phyloP scores from a whole-genome alignment of 1,140 invertebrate species.

The Lucilia cuprina region DNA sequence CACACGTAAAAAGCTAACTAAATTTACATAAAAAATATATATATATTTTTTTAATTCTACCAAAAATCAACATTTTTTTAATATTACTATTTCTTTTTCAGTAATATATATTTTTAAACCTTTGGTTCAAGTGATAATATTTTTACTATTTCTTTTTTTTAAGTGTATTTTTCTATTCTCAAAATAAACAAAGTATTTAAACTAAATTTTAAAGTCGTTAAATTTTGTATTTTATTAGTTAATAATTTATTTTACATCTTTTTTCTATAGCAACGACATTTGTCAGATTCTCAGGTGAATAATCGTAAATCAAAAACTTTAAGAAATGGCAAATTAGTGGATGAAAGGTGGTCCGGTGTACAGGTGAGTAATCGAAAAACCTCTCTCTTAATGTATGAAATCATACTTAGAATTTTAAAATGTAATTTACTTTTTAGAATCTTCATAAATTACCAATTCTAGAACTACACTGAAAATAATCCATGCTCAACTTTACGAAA shows the following conservation, averaged over 20 bases:
- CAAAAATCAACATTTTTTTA: too few species aligned
- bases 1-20: not conserved
- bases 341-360: slow-evolving; percentile 86
- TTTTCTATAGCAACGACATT: slow-evolving; percentile 88
- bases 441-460: too few species aligned
- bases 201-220: not conserved
- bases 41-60: too few species aligned
- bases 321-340: slow-evolving; percentile 83
- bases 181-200: not conserved
- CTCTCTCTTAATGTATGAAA: too few species aligned
- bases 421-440: too few species aligned
- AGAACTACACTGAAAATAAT: too few species aligned
- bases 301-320: slow-evolving; percentile 88
- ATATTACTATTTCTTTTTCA: too few species aligned
- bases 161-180: not conserved
- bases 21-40: too few species aligned
- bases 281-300: slow-evolving; percentile 95
- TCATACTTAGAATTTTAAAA: too few species aligned
- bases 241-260: not conserved
- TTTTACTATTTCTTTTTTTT: not conserved
- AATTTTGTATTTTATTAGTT: not conserved
- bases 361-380: slow-evolving; percentile 44
- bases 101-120: too few species aligned
- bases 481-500: too few species aligned
- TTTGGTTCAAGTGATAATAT: too few species aligned